Base-by-base conservation (phyloP, 1,140 invertebrate genomes). In the Drosophila pseudoobscura region DNA sequence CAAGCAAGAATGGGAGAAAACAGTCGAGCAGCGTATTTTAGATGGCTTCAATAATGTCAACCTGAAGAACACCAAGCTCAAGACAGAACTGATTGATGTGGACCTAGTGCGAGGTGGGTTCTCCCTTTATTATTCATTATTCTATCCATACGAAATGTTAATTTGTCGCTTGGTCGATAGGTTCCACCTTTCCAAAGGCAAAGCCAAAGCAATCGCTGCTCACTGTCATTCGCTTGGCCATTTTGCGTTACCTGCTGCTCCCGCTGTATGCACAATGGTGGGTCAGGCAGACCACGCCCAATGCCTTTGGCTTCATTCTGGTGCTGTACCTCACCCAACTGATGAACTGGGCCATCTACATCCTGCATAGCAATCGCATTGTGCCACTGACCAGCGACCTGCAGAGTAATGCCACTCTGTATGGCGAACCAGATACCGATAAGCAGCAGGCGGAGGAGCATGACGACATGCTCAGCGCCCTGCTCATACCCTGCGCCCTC, bases 1-100 rank as follows among this genome's bases (percentile, higher is more conserved):
- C 92, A 98, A 98, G 90, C 97, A 98, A 91, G 95, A 97, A 95
- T 99, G 97, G 97, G 98, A 99, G 91, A 97, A 96, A 82, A 97
- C 96, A 59, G 95, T 98, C 61, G 98, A 99, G 90, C 96, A 97
- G 90, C 94, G 96, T 77, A 95, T 98, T 75, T 93, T 97, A 82
- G 94, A 96, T 92, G 96, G 96, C 63, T 95, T 97, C 43, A 96
- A 95, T 64, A 95, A 97, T 89, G 94, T 97, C 47, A 96, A 97
- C 43, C 96, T 97, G 91, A 96, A 97, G 90, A 96, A 95, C 44
- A 95, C 96, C 31, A 97, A 97, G 91, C 92, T 97, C 7, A 97
- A 98, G 91, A 96, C 97, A 11, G 97, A 98, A 85, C 94, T 98
- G 9, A 99, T 99, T 74, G 98, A 99, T 93, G 96, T 99, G 26